Base-by-base conservation (phyloP, 2,797 vertebrate species). In the Molossus alvarezi region DNA sequence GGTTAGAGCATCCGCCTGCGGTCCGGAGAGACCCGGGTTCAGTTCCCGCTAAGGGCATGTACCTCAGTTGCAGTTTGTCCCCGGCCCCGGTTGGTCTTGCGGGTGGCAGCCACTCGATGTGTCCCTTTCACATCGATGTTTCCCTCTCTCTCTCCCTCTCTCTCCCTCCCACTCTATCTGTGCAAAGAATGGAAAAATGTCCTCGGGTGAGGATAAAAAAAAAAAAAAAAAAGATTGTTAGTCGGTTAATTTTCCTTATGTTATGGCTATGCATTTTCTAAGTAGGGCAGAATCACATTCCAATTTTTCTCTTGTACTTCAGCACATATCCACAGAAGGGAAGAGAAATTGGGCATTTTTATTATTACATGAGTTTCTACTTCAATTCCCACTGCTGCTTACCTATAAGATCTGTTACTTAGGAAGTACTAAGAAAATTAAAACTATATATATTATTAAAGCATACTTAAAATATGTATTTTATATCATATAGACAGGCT, bases 341-440 rank as follows among this genome's bases (percentile, higher is more conserved):
- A 92, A 85, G 55, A 93, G 57, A 95, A 96, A 60, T 1, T 51
- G 77, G 58, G 67, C 21, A 77, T 91, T 92, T 95, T 84, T 90
- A 92, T 91, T 93, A 71, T 92, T 62, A 91, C 9, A 76, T 21
- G 87, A 92, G 37, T 73, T 94, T 92, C 79, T 76, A 88, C 37
- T 92, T 88, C 27, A 82, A 84, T 82, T 80, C 27, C 25, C 88
- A 79, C 29, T 86, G 62, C 37, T 82, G 58, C 14, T 85, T 90
- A 92, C 12, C 33, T 86, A 1, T 89, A 95, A 88, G 9, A 86
- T 62, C 79, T 83, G 37, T 53, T 69, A 93, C 67, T 72, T 77
- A 88, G 15, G 20, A 83, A 86, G 13, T 23, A 4, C 62, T 90
- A 90, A 85, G 53, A 84, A 88, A 96, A 91, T 82, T 8, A 79